A percentile compares a stretch with the other conserved stretches of the same genome.
phyloP scores from a whole-genome alignment of 2,797 vertebrate species.

The Acipenser oxyrinchus region DNA sequence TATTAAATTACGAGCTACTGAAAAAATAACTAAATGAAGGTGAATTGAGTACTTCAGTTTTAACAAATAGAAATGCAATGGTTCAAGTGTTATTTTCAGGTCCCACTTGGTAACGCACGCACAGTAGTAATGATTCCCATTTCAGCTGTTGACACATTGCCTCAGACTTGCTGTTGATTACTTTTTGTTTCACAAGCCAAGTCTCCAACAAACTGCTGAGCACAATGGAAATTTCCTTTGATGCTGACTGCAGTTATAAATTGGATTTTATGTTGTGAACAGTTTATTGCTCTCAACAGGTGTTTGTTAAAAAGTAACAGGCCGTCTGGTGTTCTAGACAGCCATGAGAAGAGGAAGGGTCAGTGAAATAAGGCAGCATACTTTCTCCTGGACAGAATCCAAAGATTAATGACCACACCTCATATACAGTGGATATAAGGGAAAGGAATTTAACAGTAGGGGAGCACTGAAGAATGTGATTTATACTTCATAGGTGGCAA shows the following conservation, averaged over 20 bases:
- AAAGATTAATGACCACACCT: no score
- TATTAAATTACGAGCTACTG: no score
- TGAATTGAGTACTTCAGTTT: no score
- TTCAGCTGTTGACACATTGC: neutral
- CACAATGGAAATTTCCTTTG: neutral
- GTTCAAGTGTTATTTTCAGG: no score
- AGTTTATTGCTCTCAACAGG: neutral
- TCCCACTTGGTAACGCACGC: neutral
- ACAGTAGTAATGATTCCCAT: conserved; percentile 1
- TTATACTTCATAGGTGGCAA: no score
- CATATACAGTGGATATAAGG: no score
- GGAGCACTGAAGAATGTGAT: no score
- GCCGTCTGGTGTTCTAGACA: neutral
- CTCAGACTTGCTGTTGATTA: neutral
- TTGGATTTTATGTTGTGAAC: neutral
- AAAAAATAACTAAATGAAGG: no score
- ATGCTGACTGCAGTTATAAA: neutral
- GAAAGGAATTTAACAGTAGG: no score
- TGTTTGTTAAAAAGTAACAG: neutral
- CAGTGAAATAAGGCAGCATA: no score
- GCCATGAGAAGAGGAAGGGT: neutral
- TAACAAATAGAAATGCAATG: no score
- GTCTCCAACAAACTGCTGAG: neutral
- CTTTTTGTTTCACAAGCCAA: neutral
- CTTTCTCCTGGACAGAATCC: no score